Percentiles rank a stretch among this genome's conserved stretches.
phyloP scores from a whole-genome alignment of 2,797 vertebrate species.

The Falco concolor region DNA sequence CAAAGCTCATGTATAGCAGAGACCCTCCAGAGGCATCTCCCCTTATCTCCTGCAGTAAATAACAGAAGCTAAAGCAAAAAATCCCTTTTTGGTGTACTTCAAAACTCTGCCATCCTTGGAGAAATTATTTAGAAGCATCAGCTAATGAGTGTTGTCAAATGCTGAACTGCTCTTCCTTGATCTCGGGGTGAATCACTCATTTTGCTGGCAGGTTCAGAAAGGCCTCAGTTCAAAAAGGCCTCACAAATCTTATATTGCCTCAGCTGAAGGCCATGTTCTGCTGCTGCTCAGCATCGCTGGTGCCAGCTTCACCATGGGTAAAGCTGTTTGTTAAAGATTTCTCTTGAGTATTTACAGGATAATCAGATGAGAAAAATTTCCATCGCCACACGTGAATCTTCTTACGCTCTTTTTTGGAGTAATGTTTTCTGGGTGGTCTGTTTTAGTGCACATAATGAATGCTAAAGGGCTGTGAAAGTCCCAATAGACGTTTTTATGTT shows the following conservation, averaged over 20 bases:
- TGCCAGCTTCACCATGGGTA: not conserved
- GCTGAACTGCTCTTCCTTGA: not conserved
- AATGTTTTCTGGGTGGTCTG: not conserved
- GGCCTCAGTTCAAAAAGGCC: not conserved
- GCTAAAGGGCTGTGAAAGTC: not conserved
- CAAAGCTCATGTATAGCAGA: not conserved
- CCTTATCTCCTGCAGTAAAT: not conserved
- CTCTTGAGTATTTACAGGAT: not conserved
- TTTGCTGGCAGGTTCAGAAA: not conserved
- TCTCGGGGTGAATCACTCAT: not conserved
- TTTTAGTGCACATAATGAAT: not conserved
- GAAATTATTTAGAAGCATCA: not conserved
- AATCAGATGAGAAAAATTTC: not conserved
- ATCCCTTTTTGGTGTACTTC: not conserved
- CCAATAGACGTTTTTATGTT: not conserved
- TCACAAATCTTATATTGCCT: not conserved
- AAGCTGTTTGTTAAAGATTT: not conserved
- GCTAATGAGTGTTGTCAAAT: not conserved
- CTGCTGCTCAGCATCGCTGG: not conserved
- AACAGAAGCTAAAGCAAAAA: not conserved
- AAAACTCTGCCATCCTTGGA: not conserved
- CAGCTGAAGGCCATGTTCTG: not conserved
- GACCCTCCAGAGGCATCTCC: not conserved
- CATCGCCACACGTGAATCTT: not conserved
- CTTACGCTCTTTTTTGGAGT: not conserved